These are phyloP conservation scores for Natator depressus DNA, from an alignment of 2,113 vertebrate species.

Conservation along the genomic window DNA sequence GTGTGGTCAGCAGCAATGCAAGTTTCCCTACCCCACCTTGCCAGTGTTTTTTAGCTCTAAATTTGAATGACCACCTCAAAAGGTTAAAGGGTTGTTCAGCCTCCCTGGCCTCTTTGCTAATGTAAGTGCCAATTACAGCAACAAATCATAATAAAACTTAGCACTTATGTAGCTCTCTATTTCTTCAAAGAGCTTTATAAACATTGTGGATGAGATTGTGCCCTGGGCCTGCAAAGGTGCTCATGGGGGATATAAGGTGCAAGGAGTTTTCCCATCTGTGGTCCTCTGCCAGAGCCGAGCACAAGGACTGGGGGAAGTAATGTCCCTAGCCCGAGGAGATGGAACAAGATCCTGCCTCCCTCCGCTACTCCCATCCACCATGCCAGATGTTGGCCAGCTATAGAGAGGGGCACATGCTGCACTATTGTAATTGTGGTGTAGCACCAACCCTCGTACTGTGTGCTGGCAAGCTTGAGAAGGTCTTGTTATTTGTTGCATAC, in stretches of 20 bases:
- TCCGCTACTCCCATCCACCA: too few relatives aligned
- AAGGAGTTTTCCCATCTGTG: background rate
- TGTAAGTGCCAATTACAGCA: background rate
- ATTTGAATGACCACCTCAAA: accelerated
- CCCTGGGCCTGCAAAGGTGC: background rate
- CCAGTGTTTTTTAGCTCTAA: background rate
- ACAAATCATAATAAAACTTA: background rate
- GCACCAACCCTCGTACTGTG: background rate
- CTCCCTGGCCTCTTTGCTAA: background rate
- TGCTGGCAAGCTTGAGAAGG: background rate
- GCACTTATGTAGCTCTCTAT: background rate
- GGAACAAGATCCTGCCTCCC: background rate
- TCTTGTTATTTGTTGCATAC: background rate
- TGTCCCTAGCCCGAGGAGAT: background rate
- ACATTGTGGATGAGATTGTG: background rate
- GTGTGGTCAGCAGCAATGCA: background rate
- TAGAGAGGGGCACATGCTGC: background rate
- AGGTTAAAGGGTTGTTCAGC: background rate
- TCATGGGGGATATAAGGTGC: background rate
- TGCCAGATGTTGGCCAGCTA: background rate
- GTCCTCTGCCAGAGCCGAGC: background rate
- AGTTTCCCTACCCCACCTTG: accelerated
- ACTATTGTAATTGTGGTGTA: background rate
- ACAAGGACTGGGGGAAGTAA: background rate
- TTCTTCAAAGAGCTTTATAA: background rate